Evolutionary conservation across 2,888 invertebrate genomes (phyloP), one percentile per base, ranked within the genome.

Genomic region (Drosophila ezoana): DNA sequence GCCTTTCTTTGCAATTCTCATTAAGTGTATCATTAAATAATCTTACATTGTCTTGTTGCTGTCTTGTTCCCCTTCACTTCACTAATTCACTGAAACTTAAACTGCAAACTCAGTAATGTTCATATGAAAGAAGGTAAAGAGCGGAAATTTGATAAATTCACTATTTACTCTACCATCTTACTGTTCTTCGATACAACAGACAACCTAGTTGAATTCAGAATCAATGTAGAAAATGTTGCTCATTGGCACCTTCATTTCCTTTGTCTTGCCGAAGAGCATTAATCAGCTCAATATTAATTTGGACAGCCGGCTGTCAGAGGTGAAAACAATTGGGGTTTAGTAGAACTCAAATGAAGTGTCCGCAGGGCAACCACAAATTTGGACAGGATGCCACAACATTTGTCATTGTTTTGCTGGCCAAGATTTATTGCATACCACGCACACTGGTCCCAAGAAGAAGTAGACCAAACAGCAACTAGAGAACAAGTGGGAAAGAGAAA

Each of bases 371-470:
- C 77, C 66, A 58, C 81, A 77, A 67, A 74, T 79, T 75, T 78
- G 61, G 61, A 56, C 79, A 79, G 75, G 18, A 73, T 44, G 56
- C 59, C 76, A 67, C 76, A 67, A 59, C 84, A 82, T 82, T 86
- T 82, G 82, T 88, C 82, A 89, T 82, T 82, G 89, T 82, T 82
- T 87, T 82, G 82, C 83, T 87, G 89, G 66, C 73, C 77, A 83
- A 73, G 82, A 82, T 87, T 88, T 88, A 82, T 87, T 76, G 82
- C 84, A 86, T 86, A 66, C 68, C 63, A 54, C 56, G 62, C 48
- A 61, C 67, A 43, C 41, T 43, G 44, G 37, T 52, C 44, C 23
- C 10, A 57, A 49, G 10, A 47, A 16, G 33, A 49, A 45, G 41
- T 6, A 10, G 47, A 38, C 18, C 32, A 13, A 16, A 35, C 23